Percentiles rank a stretch among this genome's conserved stretches.
Conservation (phyloP, 2,888 invertebrate species). For the Pyrocoelia pectoralis region DNA sequence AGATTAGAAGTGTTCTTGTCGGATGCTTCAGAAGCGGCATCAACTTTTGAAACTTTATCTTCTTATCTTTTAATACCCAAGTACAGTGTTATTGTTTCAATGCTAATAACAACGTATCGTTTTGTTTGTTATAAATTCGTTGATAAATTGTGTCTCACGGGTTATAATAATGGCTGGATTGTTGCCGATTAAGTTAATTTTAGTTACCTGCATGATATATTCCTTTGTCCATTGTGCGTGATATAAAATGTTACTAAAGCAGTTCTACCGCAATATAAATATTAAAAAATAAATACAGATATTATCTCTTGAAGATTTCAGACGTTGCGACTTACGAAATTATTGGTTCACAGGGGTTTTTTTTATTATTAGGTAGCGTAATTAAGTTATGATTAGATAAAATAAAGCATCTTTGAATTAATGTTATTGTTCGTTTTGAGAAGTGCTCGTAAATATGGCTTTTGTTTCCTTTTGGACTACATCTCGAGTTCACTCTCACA, state of each 20-base stretch:
- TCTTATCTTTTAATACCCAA: too few species aligned
- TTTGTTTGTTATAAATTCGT: too few species aligned
- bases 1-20: too few species aligned
- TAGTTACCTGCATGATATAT: too few species aligned
- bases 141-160: too few species aligned
- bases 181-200: too few species aligned
- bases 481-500: slow-evolving; percentile 15
- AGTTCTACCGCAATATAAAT: slow-evolving; percentile 4
- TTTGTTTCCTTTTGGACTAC: slow-evolving; percentile 29
- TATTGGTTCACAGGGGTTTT: background rate
- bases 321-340: background rate
- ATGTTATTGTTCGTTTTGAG: background rate
- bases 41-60: too few species aligned
- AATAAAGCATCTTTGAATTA: background rate
- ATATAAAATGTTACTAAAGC: background rate
- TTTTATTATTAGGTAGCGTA: slow-evolving; percentile 1
- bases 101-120: too few species aligned
- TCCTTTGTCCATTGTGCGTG: too few species aligned
- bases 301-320: background rate
- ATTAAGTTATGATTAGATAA: slow-evolving; percentile 2
- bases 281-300: background rate
- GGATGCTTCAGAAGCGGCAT: too few species aligned
- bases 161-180: too few species aligned
- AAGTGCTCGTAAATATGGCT: slow-evolving; percentile 24
- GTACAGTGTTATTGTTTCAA: too few species aligned